Conservation (phyloP, 2,797 vertebrate species). For the Hydrophis major region DNA sequence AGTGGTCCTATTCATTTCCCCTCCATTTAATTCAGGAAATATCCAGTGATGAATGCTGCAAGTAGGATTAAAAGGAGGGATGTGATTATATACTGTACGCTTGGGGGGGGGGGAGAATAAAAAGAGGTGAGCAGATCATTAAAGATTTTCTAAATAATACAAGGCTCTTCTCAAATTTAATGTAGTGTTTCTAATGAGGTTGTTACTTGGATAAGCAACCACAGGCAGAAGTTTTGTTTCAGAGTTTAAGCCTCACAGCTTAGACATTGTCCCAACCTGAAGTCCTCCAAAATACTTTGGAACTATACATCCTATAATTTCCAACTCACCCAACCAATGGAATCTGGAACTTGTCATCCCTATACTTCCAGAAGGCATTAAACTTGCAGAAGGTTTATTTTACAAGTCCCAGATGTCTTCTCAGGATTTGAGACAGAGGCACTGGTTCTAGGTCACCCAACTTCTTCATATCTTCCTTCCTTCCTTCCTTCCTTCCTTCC, state of each 20-base stretch:
- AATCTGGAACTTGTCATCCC: background rate
- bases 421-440: background rate
- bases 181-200: slow-evolving; percentile 14
- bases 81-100: slow-evolving; percentile 19
- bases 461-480: too few species aligned
- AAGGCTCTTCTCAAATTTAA: slow-evolving; percentile 18
- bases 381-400: background rate
- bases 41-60: background rate
- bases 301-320: background rate
- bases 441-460: background rate
- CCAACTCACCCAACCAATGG: background rate
- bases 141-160: slow-evolving; percentile 5
- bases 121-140: slow-evolving; percentile 18
- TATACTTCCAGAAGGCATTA: background rate
- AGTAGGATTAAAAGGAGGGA: background rate
- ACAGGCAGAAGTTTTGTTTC: background rate
- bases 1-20: slow-evolving; percentile 10
- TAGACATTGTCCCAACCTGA: background rate
- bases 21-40: background rate
- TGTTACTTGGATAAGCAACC: slow-evolving; percentile 20
- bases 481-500: too few species aligned
- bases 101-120: too few species aligned
- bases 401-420: background rate
- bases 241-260: slow-evolving; percentile 1
- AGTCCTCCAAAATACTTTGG: background rate